A percentile compares a stretch with the other conserved stretches of the same genome.
Evolutionary conservation across 1,140 invertebrate species (phyloP).

Genomic region (Paraescarpia echinospica): DNA sequence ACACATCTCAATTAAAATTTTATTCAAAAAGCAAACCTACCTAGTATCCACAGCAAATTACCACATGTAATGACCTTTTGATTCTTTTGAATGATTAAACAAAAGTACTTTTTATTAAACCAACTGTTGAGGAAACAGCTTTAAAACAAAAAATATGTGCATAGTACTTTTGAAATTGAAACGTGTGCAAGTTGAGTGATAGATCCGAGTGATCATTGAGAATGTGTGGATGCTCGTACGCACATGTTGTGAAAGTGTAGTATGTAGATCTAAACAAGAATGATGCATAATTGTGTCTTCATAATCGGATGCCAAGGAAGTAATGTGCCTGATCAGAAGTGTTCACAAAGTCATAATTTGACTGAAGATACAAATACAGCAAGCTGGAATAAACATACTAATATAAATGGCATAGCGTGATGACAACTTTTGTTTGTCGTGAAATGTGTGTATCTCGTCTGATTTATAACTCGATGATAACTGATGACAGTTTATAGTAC

Average conservation of each 20-base stretch:
- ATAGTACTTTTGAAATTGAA: not conserved
- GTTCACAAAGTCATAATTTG: not conserved
- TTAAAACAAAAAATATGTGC: not conserved
- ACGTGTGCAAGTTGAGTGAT: not conserved
- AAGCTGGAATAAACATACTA: not conserved
- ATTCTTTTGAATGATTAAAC: too few relatives aligned
- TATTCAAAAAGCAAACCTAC: too few relatives aligned
- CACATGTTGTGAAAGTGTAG: not conserved
- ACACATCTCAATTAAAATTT: too few relatives aligned
- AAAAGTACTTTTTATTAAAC: too few relatives aligned
- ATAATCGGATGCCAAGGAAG: not conserved
- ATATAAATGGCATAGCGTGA: not conserved
- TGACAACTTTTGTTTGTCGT: not conserved
- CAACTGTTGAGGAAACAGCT: too few relatives aligned
- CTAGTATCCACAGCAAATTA: too few relatives aligned
- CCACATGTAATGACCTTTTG: too few relatives aligned
- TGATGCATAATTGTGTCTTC: not conserved
- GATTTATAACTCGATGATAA: not conserved
- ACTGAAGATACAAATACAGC: not conserved
- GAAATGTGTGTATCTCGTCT: not conserved
- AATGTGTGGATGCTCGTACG: not conserved
- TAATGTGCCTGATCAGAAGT: not conserved
- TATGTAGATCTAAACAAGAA: not conserved
- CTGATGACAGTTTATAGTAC: not conserved
- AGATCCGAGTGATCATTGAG: not conserved